Evolutionary conservation across 2,888 invertebrate genomes (phyloP).

Genomic region (Dione vanillae): DNA sequence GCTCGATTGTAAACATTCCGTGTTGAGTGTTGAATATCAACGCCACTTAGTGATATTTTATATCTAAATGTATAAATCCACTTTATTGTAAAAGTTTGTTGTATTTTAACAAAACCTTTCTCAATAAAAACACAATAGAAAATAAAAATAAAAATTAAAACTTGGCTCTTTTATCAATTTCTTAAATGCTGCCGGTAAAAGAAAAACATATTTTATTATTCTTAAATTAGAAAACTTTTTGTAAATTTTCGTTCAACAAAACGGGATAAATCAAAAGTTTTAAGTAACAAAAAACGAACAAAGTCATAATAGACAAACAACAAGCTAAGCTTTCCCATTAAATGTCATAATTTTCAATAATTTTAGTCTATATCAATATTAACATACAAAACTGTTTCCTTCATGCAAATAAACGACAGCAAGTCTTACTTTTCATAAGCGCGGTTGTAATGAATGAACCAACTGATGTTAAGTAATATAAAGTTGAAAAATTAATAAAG

Average conservation of each 20-base stretch:
- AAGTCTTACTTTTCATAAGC: constrained; percentile 38
- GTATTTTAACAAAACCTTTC: neutral
- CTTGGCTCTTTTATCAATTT: constrained; percentile 73
- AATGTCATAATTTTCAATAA: neutral
- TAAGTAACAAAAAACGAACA: constrained; percentile 26
- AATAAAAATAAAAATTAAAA: constrained; percentile 70
- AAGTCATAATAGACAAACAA: constrained; percentile 23
- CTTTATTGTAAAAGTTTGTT: neutral
- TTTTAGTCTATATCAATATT: neutral
- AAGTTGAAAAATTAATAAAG: constrained; percentile 85
- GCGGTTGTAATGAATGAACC: constrained; percentile 64
- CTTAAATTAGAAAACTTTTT: constrained; percentile 78
- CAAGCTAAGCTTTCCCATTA: neutral
- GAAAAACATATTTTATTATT: constrained; percentile 76
- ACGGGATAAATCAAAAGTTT: constrained; percentile 60
- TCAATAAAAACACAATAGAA: constrained; percentile 22
- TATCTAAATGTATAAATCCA: no score
- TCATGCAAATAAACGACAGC: constrained; percentile 33
- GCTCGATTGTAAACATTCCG: no score
- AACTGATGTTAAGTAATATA: constrained; percentile 81
- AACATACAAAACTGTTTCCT: neutral
- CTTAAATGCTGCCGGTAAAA: constrained; percentile 65
- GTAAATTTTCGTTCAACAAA: constrained; percentile 63
- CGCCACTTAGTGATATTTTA: no score
- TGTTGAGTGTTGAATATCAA: no score